These are phyloP conservation scores for Montipora foliosa DNA, from an alignment of 64 coral and sea anemone species.

Conservation along the genomic window DNA sequence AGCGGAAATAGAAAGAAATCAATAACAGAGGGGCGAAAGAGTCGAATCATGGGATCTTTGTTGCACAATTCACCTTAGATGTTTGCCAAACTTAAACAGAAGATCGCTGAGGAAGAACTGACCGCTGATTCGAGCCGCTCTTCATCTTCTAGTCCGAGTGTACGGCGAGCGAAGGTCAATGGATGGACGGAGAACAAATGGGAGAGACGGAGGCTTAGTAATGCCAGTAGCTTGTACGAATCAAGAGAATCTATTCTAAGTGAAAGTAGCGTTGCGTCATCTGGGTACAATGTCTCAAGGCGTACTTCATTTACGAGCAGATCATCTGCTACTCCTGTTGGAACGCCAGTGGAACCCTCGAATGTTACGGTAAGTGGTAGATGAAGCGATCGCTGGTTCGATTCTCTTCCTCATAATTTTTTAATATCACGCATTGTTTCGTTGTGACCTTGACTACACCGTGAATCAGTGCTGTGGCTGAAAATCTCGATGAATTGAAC, in stretches of 20 bases:
- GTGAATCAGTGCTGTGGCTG: background rate
- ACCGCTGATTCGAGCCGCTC: constrained; percentile 68
- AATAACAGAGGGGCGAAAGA: constrained; percentile 46
- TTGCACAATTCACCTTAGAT: constrained; percentile 45
- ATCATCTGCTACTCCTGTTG: constrained; percentile 51
- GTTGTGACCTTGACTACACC: constrained; percentile 66
- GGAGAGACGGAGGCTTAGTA: constrained; percentile 89
- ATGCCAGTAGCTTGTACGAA: constrained; percentile 95
- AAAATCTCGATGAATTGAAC: background rate
- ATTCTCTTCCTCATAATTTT: constrained; percentile 84
- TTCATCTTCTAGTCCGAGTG: constrained; percentile 77
- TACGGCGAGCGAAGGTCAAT: constrained; percentile 75
- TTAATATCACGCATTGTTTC: constrained; percentile 89
- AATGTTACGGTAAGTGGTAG: constrained; percentile 75
- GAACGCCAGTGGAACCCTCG: constrained; percentile 64
- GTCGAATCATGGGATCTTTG: background rate
- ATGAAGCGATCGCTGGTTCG: constrained; percentile 10
- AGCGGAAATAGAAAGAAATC: background rate
- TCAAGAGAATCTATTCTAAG: constrained; percentile 93
- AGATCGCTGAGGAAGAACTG: constrained; percentile 94
- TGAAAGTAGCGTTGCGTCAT: constrained; percentile 65
- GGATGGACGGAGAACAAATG: constrained; percentile 95
- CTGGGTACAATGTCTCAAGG: constrained; percentile 79
- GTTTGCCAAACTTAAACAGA: constrained; percentile 99
- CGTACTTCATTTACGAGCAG: constrained; percentile 80